Conservation (phyloP, 2,113 vertebrate species). For the Steatornis caripensis region DNA sequence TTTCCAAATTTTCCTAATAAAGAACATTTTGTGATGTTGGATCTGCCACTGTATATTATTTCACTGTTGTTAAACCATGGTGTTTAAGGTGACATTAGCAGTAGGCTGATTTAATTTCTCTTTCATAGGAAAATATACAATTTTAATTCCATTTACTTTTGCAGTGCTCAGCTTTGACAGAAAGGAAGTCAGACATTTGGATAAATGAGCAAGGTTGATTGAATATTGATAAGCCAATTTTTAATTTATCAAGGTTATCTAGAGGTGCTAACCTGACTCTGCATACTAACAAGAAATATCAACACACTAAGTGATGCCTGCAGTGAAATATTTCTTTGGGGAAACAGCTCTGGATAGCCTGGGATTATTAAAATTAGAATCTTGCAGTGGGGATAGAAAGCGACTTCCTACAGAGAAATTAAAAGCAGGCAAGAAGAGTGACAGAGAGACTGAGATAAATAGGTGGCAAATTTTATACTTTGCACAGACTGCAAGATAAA, state of each 20-base stretch:
- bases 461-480: background rate
- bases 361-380: background rate
- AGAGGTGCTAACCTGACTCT: background rate
- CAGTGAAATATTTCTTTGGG: slow-evolving; percentile 15
- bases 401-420: background rate
- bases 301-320: background rate
- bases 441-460: background rate
- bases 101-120: slow-evolving; percentile 3
- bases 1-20: background rate
- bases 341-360: background rate
- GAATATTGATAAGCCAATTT: slow-evolving; percentile 66
- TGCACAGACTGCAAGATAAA: background rate
- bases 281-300: slow-evolving; percentile 38
- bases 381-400: background rate
- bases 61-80: background rate
- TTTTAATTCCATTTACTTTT: slow-evolving; percentile 57
- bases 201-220: slow-evolving; percentile 33
- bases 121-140: slow-evolving; percentile 24
- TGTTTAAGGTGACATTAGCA: background rate
- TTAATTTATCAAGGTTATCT: slow-evolving; percentile 67
- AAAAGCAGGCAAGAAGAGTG: background rate
- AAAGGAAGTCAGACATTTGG: slow-evolving; percentile 15
- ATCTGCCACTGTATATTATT: background rate
- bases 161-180: background rate
- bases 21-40: background rate